Evolutionary conservation across 2,113 vertebrate species (phyloP), one percentile per base, ranked within the genome.

Genomic region (Oophaga pumilio): DNA sequence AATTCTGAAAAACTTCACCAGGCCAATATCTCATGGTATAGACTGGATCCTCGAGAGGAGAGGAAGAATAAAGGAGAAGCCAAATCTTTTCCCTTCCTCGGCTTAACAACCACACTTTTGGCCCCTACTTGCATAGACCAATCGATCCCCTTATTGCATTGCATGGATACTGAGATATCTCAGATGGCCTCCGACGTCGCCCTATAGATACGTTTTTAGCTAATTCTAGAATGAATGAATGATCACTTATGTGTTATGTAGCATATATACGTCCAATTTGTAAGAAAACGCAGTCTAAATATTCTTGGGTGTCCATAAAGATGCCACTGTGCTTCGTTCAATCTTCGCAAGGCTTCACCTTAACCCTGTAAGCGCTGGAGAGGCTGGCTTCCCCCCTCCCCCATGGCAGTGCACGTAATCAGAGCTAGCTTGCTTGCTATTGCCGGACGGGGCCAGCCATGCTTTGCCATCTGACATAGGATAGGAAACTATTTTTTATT

Each of bases 301-400:
- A 22, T 22, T 52, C 24, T 2, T 76, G 49, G 24, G 10, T 11
- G 9, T 53, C 56, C 50, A 56, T n/a, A 13, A 22, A 52, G 74
- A 77, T 77, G 76, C 79, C 28, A 64, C 60, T 82, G 79, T 43
- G 28, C 18, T 50, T 50, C 28, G 18, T 82, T 82, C 56, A 81
- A 81, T 81, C 79, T 64, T 50, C n/a, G 80, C 80, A 66, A 52
- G 11, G n/a, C 33, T 82, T 82, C 28, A 12, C 6, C 17, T 33
- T 82, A 82, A 56, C 56, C 77, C 77, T 59, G 8, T 80, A 12
- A 60, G n/a, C 12, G 62, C n/a, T 53, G 81, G 62, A 83, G 22
- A 69, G 33, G 33, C 80, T 50, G 60, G 81, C 33, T 43, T 43
- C 50, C 81, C 69, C 13, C n/a, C 81, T 60, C 52, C 77, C 68